Evolutionary conservation across 92 coral and sea anemone species (phyloP), one percentile per base, ranked within the genome.

Genomic region (Porites lobata): DNA sequence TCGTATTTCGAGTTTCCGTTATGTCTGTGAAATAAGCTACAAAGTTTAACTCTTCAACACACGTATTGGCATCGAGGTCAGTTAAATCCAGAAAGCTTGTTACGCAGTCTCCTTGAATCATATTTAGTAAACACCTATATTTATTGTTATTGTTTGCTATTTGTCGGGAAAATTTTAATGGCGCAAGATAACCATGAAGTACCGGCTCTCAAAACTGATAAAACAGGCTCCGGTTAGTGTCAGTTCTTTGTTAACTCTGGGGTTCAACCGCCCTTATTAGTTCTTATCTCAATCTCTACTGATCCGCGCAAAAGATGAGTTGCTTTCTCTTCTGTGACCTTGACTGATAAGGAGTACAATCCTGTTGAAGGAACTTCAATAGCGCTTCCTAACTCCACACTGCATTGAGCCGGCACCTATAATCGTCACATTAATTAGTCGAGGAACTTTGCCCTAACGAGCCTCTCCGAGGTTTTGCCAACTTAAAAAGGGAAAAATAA

Each of bases 321-420:
- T 70, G 69, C 24, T 69, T 50, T 32, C 32, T 29, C 86, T 81
- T 67, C 32, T 69, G 54, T 67, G 76, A 67, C 86, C 69, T 82
- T 58, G 86, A 69, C 57, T 81, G 77, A 57, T 56, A 56, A 81
- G 86, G 9, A 32, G 3, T 18, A 19, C 61, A 50, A 50, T 50
- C 61, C 14, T 3, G 32, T 12, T 14, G 22, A 62, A 7, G 26
- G 73, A 20, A 65, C 65, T 53, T 76, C 24, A 17, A 6, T 53
- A 14, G 26, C 8, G 14, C 57, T 54, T n/a, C 51, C 78, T 22
- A 7, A 20, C 61, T 51, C 20, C 66, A 62, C 61, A 11, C 8
- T 62, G 17, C n/a, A 15, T 20, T n/a, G 15, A 10, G 13, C 15
- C 61, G 13, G 12, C 47, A 38, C 6, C 5, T 38, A 38, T 38